Base-by-base conservation (phyloP, 2,888 invertebrate genomes). In the Leptura quadrifasciata region DNA sequence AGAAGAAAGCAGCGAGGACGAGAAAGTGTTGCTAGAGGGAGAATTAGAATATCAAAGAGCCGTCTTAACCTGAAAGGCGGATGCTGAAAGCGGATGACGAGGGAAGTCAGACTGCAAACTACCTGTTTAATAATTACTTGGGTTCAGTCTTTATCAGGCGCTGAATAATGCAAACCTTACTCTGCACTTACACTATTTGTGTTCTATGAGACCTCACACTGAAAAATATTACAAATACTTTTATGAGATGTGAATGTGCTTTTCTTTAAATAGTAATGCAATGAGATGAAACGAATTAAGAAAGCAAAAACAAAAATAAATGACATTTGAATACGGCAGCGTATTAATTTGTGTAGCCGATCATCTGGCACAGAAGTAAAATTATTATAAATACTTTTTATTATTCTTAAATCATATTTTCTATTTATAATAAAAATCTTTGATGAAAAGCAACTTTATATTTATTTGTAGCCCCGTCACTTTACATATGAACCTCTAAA, bases 121-220 rank as follows among this genome's bases (percentile, higher is more conserved):
- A 76, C 72, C 73, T 76, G 68, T 74, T 78, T 78, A 78, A 78
- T 78, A 78, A 78, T 78, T 76, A 76, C 74, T 61, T 17, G 68
- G 76, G 76, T 72, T 72, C 58, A 69, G 68, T 76, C 68, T 74
- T 76, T 76, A 72, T 76, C 76, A 57, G 58, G 15, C 47, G 10
- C 17, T 76, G 71, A 76, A 76, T 76, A 67, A 72, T 76, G 72
- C 71, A 76, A 67, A 27, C 57, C 20, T 12, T 15, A 12, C 21
- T 27, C 20, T 57, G 57, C 57, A 21, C 57, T 57, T 57, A 21
- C 57, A 57, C 21, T 57, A 57, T 21, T 20, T 21, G 57, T 18
- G 57, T 10, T 57, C 9, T 57, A 54, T 54, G 54, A 18, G 18
- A 5, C 54, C 5, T 18, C 15, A 1, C 17, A 20, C 10, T 20